A percentile compares a stretch with the other conserved stretches of the same genome.
phyloP scores from a whole-genome alignment of 2,113 vertebrate species.

The Tychaedon coryphoeus region DNA sequence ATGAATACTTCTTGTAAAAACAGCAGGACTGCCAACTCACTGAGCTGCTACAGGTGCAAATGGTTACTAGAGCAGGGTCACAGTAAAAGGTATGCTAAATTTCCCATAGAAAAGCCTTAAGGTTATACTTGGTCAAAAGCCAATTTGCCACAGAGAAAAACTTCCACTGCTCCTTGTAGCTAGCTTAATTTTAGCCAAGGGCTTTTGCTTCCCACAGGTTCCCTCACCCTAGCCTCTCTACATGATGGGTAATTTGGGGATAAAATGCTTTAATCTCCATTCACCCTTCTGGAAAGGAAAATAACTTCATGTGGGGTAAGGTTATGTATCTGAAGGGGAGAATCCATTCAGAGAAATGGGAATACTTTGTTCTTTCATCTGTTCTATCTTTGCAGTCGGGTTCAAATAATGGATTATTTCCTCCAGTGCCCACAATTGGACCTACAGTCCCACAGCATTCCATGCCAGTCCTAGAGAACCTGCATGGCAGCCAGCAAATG shows the following conservation, averaged over 20 bases:
- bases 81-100: neutral
- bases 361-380: neutral
- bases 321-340: neutral
- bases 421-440: neutral
- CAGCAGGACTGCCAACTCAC: accelerated
- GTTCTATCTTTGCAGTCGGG: neutral
- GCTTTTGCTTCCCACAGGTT: neutral
- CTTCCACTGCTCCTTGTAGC: neutral
- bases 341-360: neutral
- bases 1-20: neutral
- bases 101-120: neutral
- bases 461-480: neutral
- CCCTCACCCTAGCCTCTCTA: accelerated
- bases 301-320: neutral
- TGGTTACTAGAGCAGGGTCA: neutral
- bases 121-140: neutral
- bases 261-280: neutral
- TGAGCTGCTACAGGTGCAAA: neutral
- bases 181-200: neutral
- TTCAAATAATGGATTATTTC: neutral
- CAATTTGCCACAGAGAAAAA: neutral
- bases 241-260: accelerated
- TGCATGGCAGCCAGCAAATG: neutral
- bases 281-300: neutral
- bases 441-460: neutral